Evolutionary conservation across 2,888 invertebrate species (phyloP).

Genomic region (Drosophila hamatofila): DNA sequence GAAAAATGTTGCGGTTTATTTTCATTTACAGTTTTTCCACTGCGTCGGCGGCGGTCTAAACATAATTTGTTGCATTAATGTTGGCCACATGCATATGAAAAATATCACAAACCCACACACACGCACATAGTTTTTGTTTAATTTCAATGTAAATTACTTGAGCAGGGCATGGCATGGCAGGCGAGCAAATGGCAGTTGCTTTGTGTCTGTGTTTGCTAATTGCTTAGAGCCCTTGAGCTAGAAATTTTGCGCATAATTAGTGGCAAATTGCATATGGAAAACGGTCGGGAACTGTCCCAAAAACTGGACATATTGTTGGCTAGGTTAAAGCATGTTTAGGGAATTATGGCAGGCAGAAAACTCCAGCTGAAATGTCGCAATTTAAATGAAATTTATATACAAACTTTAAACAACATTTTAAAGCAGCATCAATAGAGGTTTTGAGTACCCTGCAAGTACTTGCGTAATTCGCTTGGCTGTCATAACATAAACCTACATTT

Average conservation of each 20-base stretch:
- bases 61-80: conserved; percentile 81
- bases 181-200: conserved; percentile 20
- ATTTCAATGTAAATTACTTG: conserved; percentile 80
- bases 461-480: conserved; percentile 46
- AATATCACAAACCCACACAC: conserved; percentile 30
- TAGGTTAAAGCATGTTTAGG: conserved; percentile 21
- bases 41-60: conserved; percentile 66
- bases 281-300: conserved; percentile 41
- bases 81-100: conserved; percentile 69
- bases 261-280: conserved; percentile 79
- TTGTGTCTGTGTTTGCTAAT: conserved; percentile 61
- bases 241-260: conserved; percentile 81
- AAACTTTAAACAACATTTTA: neutral
- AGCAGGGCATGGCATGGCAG: conserved; percentile 23
- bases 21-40: conserved; percentile 76
- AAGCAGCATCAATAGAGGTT: conserved; percentile 9
- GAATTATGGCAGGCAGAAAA: conserved; percentile 43
- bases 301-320: conserved; percentile 17
- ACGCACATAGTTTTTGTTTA: conserved; percentile 71
- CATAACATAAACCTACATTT: conserved; percentile 66
- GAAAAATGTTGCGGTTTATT: conserved; percentile 80
- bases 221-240: conserved; percentile 78
- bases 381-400: neutral
- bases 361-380: neutral
- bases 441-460: neutral